Evolutionary conservation across 2,113 vertebrate genomes (phyloP), one percentile per base, ranked within the genome.

Genomic region (Macroglossus sobrinus): DNA sequence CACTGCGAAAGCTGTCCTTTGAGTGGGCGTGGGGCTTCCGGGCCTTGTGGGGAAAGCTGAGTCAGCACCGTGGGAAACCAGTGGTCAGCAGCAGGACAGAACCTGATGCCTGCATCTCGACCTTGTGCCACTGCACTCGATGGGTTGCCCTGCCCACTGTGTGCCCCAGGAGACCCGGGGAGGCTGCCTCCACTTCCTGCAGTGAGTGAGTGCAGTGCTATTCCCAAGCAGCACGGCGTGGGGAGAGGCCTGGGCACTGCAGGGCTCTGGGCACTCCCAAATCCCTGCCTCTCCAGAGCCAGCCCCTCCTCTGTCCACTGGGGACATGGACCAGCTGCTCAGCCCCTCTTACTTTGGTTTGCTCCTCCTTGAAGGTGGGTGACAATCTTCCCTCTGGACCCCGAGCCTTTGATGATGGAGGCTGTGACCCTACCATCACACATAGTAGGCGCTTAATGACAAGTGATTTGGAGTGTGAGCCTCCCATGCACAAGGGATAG

Each of bases 21-120:
- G 55, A 43, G 40, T 2, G 15, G 78, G 50, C 59, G 81, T 7
- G 2, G 45, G 80, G 76, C 33, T 47, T 55, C 38, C 22, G 64
- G 84, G 38, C 71, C 72, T 38, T 18, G 22, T 2, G 1, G 4
- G 85, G 66, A 63, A 55, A 61, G 75, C 95, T 93, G 95, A 93
- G 81, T 95, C 85, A 92, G 91, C 75, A 0, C 12, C 0, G 1
- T 16, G 69, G 74, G 84, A 47, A 47, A 18, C 53, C 81, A 5
- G 0, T 0, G 57, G 71, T 75, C 33, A 1, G 80, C 61, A 71
- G 63, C 9, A 4, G 69, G 45, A 50, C 35, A 43, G 79, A 45
- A 59, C 35, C 55, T 7, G 26, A 61, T 16, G 21, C 72, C 43
- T 16, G 63, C 1, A 2, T 33, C 55, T 13, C 0, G 2, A 18